Evolutionary conservation across 1,140 invertebrate genomes (phyloP).

Genomic region (Drosophila leontia): DNA sequence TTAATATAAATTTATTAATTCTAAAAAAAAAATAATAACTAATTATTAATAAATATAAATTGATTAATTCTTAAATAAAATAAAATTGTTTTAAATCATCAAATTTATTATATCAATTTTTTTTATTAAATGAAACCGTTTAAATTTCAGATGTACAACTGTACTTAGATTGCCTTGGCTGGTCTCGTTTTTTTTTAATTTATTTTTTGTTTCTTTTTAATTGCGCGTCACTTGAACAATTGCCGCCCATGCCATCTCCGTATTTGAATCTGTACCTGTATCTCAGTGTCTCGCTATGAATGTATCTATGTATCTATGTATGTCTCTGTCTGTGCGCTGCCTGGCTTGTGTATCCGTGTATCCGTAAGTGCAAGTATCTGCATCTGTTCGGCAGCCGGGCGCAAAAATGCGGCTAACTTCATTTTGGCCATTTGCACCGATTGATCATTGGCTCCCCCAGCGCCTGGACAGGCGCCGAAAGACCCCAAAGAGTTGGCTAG

Average conservation of each 20-base stretch:
- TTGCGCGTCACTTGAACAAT: conserved; percentile 70
- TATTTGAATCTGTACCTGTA: conserved; percentile 55
- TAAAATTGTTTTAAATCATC: neutral
- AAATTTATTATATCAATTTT: no score
- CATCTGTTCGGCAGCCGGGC: conserved; percentile 27
- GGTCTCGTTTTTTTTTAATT: conserved; percentile 40
- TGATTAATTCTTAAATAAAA: no score
- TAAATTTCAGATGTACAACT: neutral
- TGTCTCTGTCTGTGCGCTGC: neutral
- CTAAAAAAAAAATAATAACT: no score
- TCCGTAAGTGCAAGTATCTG: conserved; percentile 47
- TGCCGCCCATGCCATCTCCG: conserved; percentile 58
- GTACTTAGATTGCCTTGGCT: conserved; percentile 43
- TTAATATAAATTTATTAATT: no score
- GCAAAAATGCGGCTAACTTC: conserved; percentile 64
- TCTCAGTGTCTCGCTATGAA: conserved; percentile 2
- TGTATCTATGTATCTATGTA: conserved; percentile 1
- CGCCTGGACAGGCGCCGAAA: conserved; percentile 50
- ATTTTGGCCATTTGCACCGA: conserved; percentile 59
- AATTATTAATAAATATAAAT: no score
- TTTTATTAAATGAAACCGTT: neutral
- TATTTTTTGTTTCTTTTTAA: conserved; percentile 60
- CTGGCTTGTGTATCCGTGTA: conserved; percentile 12
- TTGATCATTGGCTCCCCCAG: conserved; percentile 25
- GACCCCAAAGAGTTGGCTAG: conserved; percentile 18